Evolutionary conservation across 2,797 vertebrate species (phyloP), one percentile per base, ranked within the genome.

Genomic region (Paratrypauchen microcephalus): DNA sequence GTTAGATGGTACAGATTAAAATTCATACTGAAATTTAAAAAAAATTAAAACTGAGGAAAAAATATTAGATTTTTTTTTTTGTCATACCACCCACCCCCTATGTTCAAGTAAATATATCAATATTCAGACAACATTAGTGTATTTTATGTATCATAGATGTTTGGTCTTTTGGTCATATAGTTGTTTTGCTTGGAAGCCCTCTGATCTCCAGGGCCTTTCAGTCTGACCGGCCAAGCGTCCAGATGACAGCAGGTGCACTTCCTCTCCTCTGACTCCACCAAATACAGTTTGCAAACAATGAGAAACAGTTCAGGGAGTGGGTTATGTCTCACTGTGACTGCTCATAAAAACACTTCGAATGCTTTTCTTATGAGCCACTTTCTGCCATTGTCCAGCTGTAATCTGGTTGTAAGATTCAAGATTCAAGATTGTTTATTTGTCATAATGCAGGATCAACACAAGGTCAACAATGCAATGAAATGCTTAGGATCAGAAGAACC

Each of bases 171-270:
- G 65, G 71, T 71, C 70, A 79, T 77, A 57, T 68, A 65, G 74
- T 80, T 76, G 55, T 70, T 70, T 70, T 75, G 80, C 82, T 75
- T 78, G 84, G 75, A 86, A 88, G 69, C 82, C 73, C 26, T 0
- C 4, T 5, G 32, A 69, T 81, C 79, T 75, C 71, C 68, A 0
- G 76, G 75, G 80, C 50, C 41, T 2, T 18, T 76, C 69, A 69
- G 72, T 67, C 82, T 62, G 70, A 72, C 73, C 86, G 65, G 75
- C 90, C 87, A 79, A 87, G 77, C 85, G 24, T 78, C 64, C 77
- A 87, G 82, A 86, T 89, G 86, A 89, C 91, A 87, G 87, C 91
- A 89, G 87, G 87, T 86, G 89, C 87, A 88, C 90, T 88, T 89
- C 83, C 88, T 85, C 80, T 50, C 65, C 85, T 88, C 71, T 77